Evolutionary conservation across 2,797 vertebrate species (phyloP).

Genomic region (Atherinosoma microstoma): DNA sequence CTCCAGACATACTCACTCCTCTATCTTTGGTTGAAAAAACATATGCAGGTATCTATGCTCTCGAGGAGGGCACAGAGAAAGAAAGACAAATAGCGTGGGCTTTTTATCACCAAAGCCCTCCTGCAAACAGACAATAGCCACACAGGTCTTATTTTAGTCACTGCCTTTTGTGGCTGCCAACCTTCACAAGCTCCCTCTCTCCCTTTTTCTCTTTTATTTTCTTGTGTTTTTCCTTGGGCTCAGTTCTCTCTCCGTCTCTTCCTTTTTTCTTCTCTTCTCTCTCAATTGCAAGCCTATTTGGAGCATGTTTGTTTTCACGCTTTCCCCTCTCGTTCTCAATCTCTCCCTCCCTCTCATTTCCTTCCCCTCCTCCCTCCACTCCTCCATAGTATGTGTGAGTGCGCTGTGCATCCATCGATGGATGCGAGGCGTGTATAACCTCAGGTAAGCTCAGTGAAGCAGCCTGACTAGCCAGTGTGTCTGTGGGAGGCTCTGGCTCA

Average conservation of each 20-base stretch:
- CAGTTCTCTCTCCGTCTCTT: conserved; percentile 69
- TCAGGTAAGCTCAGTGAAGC: conserved; percentile 87
- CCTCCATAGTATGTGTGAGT: conserved; percentile 57
- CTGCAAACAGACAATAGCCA: conserved; percentile 81
- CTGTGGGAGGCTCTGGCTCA: conserved; percentile 87
- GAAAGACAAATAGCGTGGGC: conserved; percentile 82
- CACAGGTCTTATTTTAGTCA: conserved; percentile 83
- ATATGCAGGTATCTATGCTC: conserved; percentile 78
- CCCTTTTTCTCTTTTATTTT: conserved; percentile 71
- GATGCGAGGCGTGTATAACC: conserved; percentile 85
- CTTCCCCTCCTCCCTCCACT: conserved; percentile 64
- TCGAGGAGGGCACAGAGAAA: conserved; percentile 75
- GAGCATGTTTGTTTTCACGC: conserved; percentile 85
- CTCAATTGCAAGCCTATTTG: conserved; percentile 84
- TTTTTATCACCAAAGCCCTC: conserved; percentile 83
- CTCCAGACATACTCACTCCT: conserved; percentile 55
- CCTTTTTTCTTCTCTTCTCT: conserved; percentile 75
- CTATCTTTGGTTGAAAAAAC: conserved; percentile 62
- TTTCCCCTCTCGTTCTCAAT: conserved; percentile 77
- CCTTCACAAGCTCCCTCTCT: conserved; percentile 73
- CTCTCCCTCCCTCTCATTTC: conserved; percentile 73
- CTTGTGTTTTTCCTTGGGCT: conserved; percentile 80
- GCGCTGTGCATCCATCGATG: conserved; percentile 75
- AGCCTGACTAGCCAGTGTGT: conserved; percentile 83
- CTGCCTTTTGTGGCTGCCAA: conserved; percentile 79